A percentile compares a stretch with the other conserved stretches of the same genome.
These are phyloP conservation scores for Mormoops blainvillei DNA, from an alignment of 2,113 vertebrate genomes.

Conservation along the genomic window DNA sequence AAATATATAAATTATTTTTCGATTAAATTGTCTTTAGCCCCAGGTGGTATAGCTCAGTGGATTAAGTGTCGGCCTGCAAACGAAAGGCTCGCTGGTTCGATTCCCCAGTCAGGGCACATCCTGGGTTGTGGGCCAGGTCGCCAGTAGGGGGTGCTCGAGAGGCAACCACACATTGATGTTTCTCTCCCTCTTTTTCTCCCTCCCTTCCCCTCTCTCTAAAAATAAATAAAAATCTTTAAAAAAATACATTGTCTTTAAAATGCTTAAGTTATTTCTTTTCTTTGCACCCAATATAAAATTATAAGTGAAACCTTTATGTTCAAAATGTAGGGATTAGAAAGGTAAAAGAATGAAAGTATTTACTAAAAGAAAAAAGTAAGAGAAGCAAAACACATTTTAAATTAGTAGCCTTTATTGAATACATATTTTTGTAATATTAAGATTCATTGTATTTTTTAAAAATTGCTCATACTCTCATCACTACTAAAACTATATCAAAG, in stretches of 20 bases:
- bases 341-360: not conserved
- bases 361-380: not conserved
- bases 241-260: constrained; percentile 35
- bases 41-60: no score
- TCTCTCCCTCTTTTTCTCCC: no score
- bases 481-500: not conserved
- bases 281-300: not conserved
- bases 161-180: no score
- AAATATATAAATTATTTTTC: not conserved
- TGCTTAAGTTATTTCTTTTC: not conserved
- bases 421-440: not conserved
- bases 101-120: no score
- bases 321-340: constrained; percentile 8
- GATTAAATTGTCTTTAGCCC: constrained; percentile 8
- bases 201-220: no score
- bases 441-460: not conserved
- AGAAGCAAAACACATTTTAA: not conserved
- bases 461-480: not conserved
- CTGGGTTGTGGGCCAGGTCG: no score
- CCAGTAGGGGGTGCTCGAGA: no score
- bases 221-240: no score
- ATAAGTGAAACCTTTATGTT: not conserved
- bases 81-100: no score
- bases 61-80: no score
- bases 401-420: not conserved